Evolutionary conservation across 2,888 invertebrate genomes (phyloP), one percentile per base, ranked within the genome.

Genomic region (Aelia acuminata): DNA sequence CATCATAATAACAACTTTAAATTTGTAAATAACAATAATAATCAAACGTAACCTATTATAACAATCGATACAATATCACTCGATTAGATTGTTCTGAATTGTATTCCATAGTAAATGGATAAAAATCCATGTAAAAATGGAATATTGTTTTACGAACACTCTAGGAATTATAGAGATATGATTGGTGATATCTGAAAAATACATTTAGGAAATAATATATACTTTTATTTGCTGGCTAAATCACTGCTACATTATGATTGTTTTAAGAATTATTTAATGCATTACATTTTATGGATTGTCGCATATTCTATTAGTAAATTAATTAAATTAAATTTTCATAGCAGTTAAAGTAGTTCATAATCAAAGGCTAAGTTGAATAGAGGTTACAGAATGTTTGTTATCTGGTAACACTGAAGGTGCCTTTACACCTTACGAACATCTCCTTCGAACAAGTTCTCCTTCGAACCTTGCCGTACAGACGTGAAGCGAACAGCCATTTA

Each of bases 361-460:
- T 18, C 8, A 70, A 70, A 18, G 63, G 63, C 35, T 70, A 31
- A 20, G 47, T 84, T n/a, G 13, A 84, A 47, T 84, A 26, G 26
- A 84, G 48, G 50, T 84, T 84, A 35, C 35, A 35, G 31, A 22
- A 13, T 18, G 31, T 84, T 84, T 84, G 50, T 53, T 50, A 35
- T 85, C 53, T 7, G 87, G 80, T 49, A 87, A 87, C 87, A 87
- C n/a, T n/a, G n/a, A n/a, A n/a, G n/a, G n/a, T n/a, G n/a, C n/a
- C n/a, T n/a, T n/a, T n/a, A n/a, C n/a, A n/a, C n/a, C n/a, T n/a
- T n/a, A n/a, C n/a, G n/a, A n/a, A n/a, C n/a, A n/a, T n/a, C n/a
- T n/a, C n/a, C n/a, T n/a, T n/a, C n/a, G n/a, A n/a, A n/a, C n/a
- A n/a, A n/a, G n/a, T n/a, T n/a, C n/a, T n/a, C n/a, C n/a, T n/a